phyloP scores from a whole-genome alignment of 2,797 vertebrate genomes.

The Syndactyla subalaris region DNA sequence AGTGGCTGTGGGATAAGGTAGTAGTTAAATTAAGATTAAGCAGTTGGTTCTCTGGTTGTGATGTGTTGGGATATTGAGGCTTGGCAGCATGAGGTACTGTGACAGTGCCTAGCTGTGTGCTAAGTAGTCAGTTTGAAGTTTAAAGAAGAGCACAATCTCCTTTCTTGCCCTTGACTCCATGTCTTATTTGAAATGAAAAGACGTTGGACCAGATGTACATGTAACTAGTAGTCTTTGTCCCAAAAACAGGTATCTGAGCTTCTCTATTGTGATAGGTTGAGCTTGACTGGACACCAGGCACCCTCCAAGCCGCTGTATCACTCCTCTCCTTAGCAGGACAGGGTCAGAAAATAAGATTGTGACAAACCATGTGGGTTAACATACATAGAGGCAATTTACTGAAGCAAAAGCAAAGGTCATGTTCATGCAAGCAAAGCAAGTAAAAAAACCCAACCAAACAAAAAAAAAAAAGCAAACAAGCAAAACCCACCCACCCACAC shows the following conservation, averaged over 20 bases:
- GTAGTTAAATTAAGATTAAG: not conserved
- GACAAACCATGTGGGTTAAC: not conserved
- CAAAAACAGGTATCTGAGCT: not conserved
- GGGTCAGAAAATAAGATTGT: not conserved
- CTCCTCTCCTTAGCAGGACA: not conserved
- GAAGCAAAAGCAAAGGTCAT: not conserved
- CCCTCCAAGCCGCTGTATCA: not conserved
- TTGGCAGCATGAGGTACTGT: not conserved
- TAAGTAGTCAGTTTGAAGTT: not conserved
- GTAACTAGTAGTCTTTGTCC: not conserved
- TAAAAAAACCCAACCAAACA: not conserved
- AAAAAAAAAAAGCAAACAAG: too few species aligned
- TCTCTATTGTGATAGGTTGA: not conserved
- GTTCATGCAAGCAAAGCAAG: not conserved
- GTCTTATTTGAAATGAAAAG: not conserved
- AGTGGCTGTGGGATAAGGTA: not conserved
- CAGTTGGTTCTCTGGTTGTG: not conserved
- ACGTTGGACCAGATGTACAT: fast-evolving
- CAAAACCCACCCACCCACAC: too few species aligned
- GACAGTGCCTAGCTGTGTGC: not conserved
- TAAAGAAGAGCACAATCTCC: not conserved
- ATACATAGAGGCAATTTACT: not conserved
- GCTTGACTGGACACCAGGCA: not conserved
- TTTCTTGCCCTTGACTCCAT: not conserved
- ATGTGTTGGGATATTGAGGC: not conserved